Conservation (phyloP, 2,113 vertebrate genomes). For the Reinhardtius hippoglossoides region DNA sequence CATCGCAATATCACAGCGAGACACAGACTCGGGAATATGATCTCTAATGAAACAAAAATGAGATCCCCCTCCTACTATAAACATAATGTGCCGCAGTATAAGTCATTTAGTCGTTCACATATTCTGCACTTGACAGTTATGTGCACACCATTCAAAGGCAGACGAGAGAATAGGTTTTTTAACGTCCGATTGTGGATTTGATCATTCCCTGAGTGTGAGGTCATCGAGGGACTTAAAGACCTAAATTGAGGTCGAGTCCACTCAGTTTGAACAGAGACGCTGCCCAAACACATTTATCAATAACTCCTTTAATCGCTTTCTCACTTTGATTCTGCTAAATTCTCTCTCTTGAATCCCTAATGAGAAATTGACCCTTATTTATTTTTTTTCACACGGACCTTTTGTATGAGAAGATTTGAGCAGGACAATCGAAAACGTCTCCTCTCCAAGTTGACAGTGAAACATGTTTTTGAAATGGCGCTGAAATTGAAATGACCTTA, state of each 20-base stretch:
- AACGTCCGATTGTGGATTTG: slow-evolving; percentile 38
- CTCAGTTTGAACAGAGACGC: slow-evolving; percentile 48
- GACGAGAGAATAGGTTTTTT: slow-evolving; percentile 22
- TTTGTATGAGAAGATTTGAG: too few relatives aligned
- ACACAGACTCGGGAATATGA: slow-evolving; percentile 10
- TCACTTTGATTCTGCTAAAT: slow-evolving; percentile 39
- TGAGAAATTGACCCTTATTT: slow-evolving; percentile 24
- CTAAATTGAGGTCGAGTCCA: slow-evolving; percentile 55
- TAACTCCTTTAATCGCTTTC: slow-evolving; percentile 59
- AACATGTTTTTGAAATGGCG: background rate
- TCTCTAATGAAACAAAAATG: slow-evolving; percentile 33
- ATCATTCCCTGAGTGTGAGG: slow-evolving; percentile 25
- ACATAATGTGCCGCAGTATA: slow-evolving; percentile 12
- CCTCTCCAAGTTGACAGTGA: background rate
- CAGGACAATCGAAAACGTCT: background rate
- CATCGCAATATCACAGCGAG: slow-evolving; percentile 4
- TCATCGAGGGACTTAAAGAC: slow-evolving; percentile 33
- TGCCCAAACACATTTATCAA: slow-evolving; percentile 65
- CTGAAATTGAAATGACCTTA: slow-evolving; percentile 2
- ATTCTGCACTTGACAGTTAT: slow-evolving; percentile 19
- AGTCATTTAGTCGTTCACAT: slow-evolving; percentile 30
- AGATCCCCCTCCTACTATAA: slow-evolving; percentile 6
- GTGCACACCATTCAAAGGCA: slow-evolving; percentile 15
- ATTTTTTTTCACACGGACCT: background rate
- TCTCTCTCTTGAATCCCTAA: slow-evolving; percentile 43